Conservation (phyloP, 2,888 invertebrate genomes). For the Cantharis rufa region DNA sequence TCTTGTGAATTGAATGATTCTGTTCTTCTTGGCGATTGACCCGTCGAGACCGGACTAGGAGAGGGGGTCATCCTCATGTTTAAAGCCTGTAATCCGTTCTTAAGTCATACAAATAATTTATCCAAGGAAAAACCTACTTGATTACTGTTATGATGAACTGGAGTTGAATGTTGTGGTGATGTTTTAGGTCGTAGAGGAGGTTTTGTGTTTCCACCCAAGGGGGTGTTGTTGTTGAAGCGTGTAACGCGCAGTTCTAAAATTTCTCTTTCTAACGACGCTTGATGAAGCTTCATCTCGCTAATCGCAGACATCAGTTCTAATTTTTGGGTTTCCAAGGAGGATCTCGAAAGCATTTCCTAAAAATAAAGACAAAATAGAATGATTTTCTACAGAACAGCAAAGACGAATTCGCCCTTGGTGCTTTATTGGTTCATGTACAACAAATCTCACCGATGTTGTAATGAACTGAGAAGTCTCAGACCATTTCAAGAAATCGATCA, state of each 20-base stretch:
- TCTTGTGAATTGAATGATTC: conserved; percentile 40
- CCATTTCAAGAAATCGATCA: no score
- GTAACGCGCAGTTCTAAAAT: conserved; percentile 73
- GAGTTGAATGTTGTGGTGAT: conserved; percentile 55
- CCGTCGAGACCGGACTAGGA: conserved; percentile 54
- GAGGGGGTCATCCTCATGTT: conserved; percentile 54
- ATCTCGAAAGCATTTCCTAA: conserved; percentile 84
- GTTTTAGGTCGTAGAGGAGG: conserved; percentile 49
- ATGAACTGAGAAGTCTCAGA: no score
- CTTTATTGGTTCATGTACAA: no score
- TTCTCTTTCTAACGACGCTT: conserved; percentile 85
- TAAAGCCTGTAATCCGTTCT: conserved; percentile 36
- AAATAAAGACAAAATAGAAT: conserved; percentile 9
- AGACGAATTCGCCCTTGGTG: no score
- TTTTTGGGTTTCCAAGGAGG: conserved; percentile 92
- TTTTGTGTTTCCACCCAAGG: conserved; percentile 45
- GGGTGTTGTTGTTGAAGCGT: conserved; percentile 48
- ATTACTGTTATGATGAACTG: conserved; percentile 51
- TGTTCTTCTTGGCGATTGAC: conserved; percentile 45
- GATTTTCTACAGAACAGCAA: no score
- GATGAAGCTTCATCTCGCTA: conserved; percentile 87
- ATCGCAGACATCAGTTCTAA: conserved; percentile 91
- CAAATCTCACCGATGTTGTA: no score
- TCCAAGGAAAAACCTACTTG: conserved; percentile 35
- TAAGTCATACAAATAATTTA: background rate